Base-by-base conservation (phyloP, 1,140 invertebrate species). In the Cotesia typhae region DNA sequence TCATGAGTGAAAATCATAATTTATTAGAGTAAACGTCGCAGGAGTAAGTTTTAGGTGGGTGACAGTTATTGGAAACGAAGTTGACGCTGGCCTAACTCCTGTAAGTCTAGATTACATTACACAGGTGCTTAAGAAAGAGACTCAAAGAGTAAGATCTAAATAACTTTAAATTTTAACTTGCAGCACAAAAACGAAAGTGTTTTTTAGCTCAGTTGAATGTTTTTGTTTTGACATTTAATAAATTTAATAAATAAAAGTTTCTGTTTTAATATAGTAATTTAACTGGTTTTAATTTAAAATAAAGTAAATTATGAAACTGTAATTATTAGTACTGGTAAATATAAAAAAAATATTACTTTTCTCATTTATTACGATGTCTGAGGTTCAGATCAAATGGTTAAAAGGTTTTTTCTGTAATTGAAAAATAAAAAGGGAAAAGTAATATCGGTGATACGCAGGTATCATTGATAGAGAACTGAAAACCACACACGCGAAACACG, bases 401-500 rank as follows among this genome's bases (percentile, higher is more conserved):
- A 61, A 61, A 61, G 60, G 20, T 20, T 37, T 35, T 37, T 28
- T 6, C 6, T 9, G 41, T 47, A 47, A 47, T 47, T 47, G 41
- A 47, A 47, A 47, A 47, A 47, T 47, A 17, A 65, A 14, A 17
- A 63, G 35, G 14, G 7, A 63, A 14, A 63, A 63, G 60, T 38
- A n/a, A n/a, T 9, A 63, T 63, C 17, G 47, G 36, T 28, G 3
- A 10, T 37, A 41, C n/a, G 10, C 28, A 38, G 36, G n/a, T n/a
- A 63, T 63, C 10, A 28, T 57, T 52, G 71, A 63, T 38, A 57
- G 53, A 67, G 41, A 35, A 68, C 72, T 66, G 57, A 47, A 47
- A 47, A 7, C 41, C 41, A 59, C 55, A 55, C 57, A 47, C 41
- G 2, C 57, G 66, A 72, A 41, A 57, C 60, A 57, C 61, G 61